Base-by-base conservation (phyloP, 2,113 vertebrate genomes). In the Leiothrix lutea region DNA sequence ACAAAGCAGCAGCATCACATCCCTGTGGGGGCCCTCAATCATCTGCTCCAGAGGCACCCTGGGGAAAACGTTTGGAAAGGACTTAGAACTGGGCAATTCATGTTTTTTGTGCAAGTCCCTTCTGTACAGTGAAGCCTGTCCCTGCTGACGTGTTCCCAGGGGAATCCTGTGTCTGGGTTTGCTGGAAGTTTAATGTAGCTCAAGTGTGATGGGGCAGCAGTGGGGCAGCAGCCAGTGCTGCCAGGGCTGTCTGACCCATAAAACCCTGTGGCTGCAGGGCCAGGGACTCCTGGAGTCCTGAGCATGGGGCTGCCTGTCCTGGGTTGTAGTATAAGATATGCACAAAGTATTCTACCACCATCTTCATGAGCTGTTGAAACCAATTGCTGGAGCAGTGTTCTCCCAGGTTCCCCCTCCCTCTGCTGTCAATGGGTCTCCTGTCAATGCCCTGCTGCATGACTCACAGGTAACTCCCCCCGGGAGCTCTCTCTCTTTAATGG, bases 211-310 rank as follows among this genome's bases (percentile, higher is more conserved):
- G 57, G 48, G 50, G 58, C 62, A 71, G 48, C 74, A 79, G 56
- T 35, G 57, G 48, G 50, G 58, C 62, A 71, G 48, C 74, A 79
- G 56, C 23, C 7, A 6, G 9, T 18, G 58, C 82, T 18, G 45
- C 47, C 26, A 7, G 36, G 15, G 14, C 33, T 60, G 50, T 24
- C 24, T 40, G 75, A 8, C 14, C 8, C 42, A 1, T 2, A 7
- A 61, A 75, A 2, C 17, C 22, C 33, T 1, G 11, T 8, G 67
- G 40, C 75, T 50, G 50, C 64, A 65, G 57, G 71, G 18, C 29
- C 44, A 22, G 42, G 35, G 22, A 8, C 6, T 45, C 14, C 48
- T 0, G 2, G 6, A 11, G 23, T 20, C 40, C 51, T 6, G 2
- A 14, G 14, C n/a, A n/a, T n/a, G n/a, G n/a, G n/a, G n/a, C n/a